Base-by-base conservation (phyloP, 2,888 invertebrate genomes). In the Cephus runcator region DNA sequence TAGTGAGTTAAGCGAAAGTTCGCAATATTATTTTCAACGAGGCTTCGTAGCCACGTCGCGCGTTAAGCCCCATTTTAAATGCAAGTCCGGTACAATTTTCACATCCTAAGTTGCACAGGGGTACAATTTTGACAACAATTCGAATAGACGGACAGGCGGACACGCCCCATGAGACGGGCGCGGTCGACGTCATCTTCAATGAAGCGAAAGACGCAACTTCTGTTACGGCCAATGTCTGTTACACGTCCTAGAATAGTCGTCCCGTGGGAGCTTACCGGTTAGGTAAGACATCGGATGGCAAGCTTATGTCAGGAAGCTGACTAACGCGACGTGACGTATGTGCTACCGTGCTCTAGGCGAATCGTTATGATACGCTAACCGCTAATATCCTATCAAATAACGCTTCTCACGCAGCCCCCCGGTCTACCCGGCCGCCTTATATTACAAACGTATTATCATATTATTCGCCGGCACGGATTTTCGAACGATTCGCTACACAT, bases 171-270 rank as follows among this genome's bases (percentile, higher is more conserved):
- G 78, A 76, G 78, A 36, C 69, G 79, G 40, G 76, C 68, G 69
- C 83, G 85, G 83, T 85, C 83, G 82, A 87, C 85, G 89, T 89
- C 90, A 86, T 84, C 81, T 90, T 86, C 90, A 89, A 90, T 90
- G 90, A 89, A 86, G 85, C 82, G 82, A 79, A 23, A 6, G 56
- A 15, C 56, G 2, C 56, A 56, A 80, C 84, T 86, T 85, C 81
- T 85, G 83, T 85, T 87, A 85, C 87, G 86, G 83, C 86, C 87
- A 86, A 86, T 88, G 89, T 89, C 90, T 89, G 90, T 88, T 89
- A 86, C 84, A 85, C 83, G 84, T 88, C 85, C 87, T 86, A 85
- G 86, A 88, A 88, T 88, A 87, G 88, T 84, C 84, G 84, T 86
- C 89, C 88, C 90, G 79, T 81, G 88, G 88, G 88, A 89, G 82